phyloP scores from a whole-genome alignment of 64 coral and sea anemone species.

The Montipora capricornis region DNA sequence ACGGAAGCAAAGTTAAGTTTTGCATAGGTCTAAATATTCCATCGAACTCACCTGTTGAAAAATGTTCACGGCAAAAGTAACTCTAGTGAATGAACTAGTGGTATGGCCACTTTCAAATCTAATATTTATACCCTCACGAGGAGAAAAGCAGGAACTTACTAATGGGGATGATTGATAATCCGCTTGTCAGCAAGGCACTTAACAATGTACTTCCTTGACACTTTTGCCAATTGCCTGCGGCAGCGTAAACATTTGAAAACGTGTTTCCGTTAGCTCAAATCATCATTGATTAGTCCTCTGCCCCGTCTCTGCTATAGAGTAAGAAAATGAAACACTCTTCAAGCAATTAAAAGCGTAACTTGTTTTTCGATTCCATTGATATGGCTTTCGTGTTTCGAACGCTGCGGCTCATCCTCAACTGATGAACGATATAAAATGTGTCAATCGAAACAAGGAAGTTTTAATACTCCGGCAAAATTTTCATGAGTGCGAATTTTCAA shows the following conservation, averaged over 20 bases:
- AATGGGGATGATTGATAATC: too few species aligned
- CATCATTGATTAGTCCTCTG: conserved; percentile 9
- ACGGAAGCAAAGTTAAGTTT: neutral
- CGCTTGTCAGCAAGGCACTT: too few species aligned
- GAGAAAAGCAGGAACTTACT: too few species aligned
- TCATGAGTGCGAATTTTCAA: neutral
- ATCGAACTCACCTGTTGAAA: conserved; percentile 14
- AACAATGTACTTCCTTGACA: too few species aligned
- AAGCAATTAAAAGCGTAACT: neutral
- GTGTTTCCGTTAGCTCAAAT: conserved; percentile 1
- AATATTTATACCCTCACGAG: too few species aligned
- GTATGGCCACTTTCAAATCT: too few species aligned
- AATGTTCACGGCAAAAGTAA: conserved; percentile 1
- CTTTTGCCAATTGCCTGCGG: neutral
- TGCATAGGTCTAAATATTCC: conserved; percentile 19
- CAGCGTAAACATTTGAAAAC: conserved; percentile 18
- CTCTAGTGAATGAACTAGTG: conserved; percentile 1
- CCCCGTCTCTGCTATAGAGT: neutral
- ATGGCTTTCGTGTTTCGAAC: too few species aligned
- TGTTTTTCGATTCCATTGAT: neutral
- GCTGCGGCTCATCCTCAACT: too few species aligned
- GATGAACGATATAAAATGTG: too few species aligned
- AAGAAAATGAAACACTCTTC: neutral
- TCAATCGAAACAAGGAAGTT: neutral
- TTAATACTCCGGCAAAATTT: neutral